Percentiles rank a stretch among this genome's conserved stretches.
These are phyloP conservation scores for Tetanocera ferruginea DNA, from an alignment of 2,888 invertebrate genomes.

Conservation along the genomic window DNA sequence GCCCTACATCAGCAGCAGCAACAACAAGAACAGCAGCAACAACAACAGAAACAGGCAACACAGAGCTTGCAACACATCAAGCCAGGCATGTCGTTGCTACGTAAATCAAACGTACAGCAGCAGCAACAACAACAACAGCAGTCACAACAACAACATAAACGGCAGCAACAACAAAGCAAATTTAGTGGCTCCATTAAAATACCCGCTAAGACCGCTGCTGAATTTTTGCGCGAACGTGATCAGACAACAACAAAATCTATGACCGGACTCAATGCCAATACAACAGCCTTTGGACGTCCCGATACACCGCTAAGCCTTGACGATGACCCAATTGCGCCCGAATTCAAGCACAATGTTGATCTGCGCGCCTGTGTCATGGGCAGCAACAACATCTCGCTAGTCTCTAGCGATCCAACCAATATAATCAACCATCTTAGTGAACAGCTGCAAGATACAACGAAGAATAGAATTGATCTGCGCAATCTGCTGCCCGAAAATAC, in stretches of 20 bases:
- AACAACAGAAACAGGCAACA: constrained; percentile 40
- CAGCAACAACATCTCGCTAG: constrained; percentile 67
- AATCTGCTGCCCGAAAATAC: constrained; percentile 12
- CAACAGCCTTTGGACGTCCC: constrained; percentile 52
- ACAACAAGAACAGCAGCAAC: constrained; percentile 43
- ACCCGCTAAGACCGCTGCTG: constrained; percentile 49
- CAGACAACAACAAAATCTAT: constrained; percentile 14
- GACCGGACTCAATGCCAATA: constrained; percentile 13
- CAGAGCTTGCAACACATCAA: constrained; percentile 63
- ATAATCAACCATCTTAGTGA: constrained; percentile 63
- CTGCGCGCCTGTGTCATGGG: constrained; percentile 68
- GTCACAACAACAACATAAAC: constrained; percentile 44
- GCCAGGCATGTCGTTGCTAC: constrained; percentile 66
- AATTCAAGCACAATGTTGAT: constrained; percentile 67
- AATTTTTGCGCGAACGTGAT: constrained; percentile 56
- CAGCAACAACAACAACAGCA: constrained; percentile 45
- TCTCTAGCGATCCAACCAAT: constrained; percentile 52
- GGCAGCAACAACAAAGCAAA: constrained; percentile 41
- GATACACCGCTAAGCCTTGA: constrained; percentile 66
- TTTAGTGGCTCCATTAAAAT: constrained; percentile 47
- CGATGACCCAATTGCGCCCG: constrained; percentile 59
- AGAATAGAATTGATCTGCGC: constrained; percentile 54
- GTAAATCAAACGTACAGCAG: constrained; percentile 58
- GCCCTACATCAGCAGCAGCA: constrained; percentile 36
- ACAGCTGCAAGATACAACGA: constrained; percentile 65